Conservation (phyloP, 2,888 invertebrate species). For the Eupithecia pulchellata region DNA sequence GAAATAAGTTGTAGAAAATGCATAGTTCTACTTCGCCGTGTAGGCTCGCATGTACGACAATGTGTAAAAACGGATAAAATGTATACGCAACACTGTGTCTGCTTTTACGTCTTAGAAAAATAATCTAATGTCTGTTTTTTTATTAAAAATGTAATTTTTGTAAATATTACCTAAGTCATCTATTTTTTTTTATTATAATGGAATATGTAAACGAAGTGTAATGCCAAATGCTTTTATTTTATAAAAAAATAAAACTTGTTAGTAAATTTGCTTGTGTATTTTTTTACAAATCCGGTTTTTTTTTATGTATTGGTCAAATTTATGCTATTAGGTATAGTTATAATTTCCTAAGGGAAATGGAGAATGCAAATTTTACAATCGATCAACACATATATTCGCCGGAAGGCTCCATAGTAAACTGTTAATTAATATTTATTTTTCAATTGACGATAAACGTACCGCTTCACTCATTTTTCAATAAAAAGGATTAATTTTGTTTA, state of each 20-base stretch:
- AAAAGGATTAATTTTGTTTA: neutral
- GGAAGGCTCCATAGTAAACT: neutral
- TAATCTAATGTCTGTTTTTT: neutral
- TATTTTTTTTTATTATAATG: neutral
- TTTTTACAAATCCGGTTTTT: neutral
- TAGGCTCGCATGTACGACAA: no score
- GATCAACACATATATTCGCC: neutral
- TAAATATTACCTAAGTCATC: neutral
- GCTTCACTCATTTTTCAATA: neutral
- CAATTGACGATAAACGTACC: neutral
- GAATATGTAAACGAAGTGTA: neutral
- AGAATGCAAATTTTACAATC: no score
- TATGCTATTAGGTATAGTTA: no score
- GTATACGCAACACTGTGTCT: neutral
- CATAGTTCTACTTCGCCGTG: no score
- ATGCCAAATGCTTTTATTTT: neutral
- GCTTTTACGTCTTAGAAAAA: neutral
- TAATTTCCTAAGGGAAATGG: no score
- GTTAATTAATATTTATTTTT: neutral
- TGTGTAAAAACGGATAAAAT: no score
- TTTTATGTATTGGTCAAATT: neutral
- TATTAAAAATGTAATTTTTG: neutral
- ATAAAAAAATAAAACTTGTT: neutral
- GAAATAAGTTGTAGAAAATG: neutral
- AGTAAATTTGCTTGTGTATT: neutral